These are phyloP conservation scores for Bombus affinis DNA, from an alignment of 1,140 invertebrate genomes.

Conservation along the genomic window DNA sequence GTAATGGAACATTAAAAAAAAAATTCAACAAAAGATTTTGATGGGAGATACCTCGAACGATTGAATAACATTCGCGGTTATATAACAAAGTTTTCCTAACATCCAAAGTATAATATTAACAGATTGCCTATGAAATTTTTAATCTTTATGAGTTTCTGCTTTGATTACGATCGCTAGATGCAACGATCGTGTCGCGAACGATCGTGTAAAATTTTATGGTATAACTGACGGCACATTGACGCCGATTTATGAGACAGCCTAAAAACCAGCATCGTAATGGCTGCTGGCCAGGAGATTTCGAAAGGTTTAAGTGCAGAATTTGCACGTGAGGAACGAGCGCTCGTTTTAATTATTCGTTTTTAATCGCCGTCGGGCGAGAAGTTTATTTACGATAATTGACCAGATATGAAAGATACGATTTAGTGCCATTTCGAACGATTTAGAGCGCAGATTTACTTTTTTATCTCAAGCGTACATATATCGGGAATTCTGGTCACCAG, in stretches of 20 bases:
- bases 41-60: background rate
- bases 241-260: background rate
- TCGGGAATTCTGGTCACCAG: background rate
- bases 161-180: too few species aligned
- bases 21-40: background rate
- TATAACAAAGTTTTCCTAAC: background rate
- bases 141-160: background rate
- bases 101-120: background rate
- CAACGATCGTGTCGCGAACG: too few species aligned
- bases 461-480: background rate
- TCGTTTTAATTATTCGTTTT: conserved; percentile 8
- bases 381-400: background rate
- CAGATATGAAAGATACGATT: background rate
- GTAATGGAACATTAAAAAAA: too few species aligned
- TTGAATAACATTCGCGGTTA: background rate
- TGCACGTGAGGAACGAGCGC: background rate
- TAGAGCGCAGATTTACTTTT: background rate
- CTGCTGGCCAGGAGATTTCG: background rate
- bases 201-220: too few species aligned
- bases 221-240: background rate
- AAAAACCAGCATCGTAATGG: background rate
- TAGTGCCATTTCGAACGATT: background rate
- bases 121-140: background rate
- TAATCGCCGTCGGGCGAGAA: background rate
- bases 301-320: background rate